Conservation (phyloP, 2,797 vertebrate species). For the Coranthus polyacanthus region DNA sequence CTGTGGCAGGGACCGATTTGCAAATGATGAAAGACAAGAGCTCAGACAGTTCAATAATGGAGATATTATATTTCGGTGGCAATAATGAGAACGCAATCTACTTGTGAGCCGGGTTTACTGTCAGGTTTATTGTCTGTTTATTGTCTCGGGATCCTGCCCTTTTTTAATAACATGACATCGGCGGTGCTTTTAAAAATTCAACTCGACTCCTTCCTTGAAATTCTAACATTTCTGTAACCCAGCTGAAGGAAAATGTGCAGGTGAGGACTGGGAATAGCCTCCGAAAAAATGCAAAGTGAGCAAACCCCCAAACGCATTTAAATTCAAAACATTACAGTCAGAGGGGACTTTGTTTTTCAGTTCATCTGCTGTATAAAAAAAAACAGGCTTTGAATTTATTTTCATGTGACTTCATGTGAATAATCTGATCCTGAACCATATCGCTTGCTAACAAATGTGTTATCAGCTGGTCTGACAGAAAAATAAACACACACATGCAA, state of each 20-base stretch:
- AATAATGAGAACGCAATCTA: constrained; percentile 58
- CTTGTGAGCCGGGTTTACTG: constrained; percentile 43
- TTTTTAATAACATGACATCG: constrained; percentile 64
- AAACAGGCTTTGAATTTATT: constrained; percentile 18
- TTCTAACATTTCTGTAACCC: constrained; percentile 13
- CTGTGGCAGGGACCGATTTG: constrained; percentile 34
- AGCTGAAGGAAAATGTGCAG: constrained; percentile 24
- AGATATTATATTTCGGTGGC: constrained; percentile 52
- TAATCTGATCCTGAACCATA: constrained; percentile 6
- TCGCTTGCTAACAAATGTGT: constrained; percentile 4
- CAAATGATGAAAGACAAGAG: constrained; percentile 51
- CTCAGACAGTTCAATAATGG: constrained; percentile 48
- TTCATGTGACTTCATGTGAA: constrained; percentile 2
- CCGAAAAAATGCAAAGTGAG: background rate
- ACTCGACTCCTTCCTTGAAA: constrained; percentile 45
- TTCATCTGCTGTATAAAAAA: constrained; percentile 13
- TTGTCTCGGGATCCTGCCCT: constrained; percentile 48
- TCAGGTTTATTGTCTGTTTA: constrained; percentile 61
- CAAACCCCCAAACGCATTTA: constrained; percentile 35
- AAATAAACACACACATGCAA: constrained; percentile 31
- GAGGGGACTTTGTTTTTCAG: constrained; percentile 25
- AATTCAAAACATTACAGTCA: constrained; percentile 24
- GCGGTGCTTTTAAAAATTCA: constrained; percentile 57
- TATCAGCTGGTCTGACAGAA: constrained; percentile 32
- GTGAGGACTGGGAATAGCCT: constrained; percentile 15